Percentiles rank a stretch among this genome's conserved stretches.
phyloP scores from a whole-genome alignment of 2,113 vertebrate species.

The Barbus barbus region DNA sequence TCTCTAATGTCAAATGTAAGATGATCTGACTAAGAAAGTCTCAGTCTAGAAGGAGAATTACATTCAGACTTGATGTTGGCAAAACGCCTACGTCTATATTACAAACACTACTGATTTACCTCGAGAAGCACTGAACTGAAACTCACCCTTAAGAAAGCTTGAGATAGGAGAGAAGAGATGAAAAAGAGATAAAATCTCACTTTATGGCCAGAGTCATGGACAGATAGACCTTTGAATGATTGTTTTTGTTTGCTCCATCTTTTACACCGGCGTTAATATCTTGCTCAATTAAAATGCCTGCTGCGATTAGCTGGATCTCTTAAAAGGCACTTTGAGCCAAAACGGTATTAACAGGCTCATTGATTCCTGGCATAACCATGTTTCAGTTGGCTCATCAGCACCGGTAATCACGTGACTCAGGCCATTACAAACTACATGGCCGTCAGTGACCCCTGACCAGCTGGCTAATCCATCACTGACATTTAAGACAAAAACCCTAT shows the following conservation, averaged over 20 bases:
- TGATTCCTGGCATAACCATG: constrained; percentile 48
- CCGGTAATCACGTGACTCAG: constrained; percentile 33
- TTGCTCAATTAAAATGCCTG: constrained; percentile 47
- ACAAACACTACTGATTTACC: neutral
- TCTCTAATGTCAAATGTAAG: neutral
- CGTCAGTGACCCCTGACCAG: constrained; percentile 23
- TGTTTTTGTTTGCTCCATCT: constrained; percentile 10
- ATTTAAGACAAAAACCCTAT: constrained; percentile 24
- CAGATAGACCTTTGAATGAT: constrained; percentile 1
- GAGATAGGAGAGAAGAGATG: neutral
- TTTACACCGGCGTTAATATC: constrained; percentile 28
- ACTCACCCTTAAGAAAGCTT: neutral
- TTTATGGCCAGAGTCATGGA: neutral
- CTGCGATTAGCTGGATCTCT: constrained; percentile 45
- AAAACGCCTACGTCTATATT: neutral
- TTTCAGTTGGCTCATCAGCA: constrained; percentile 44
- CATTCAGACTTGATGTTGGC: neutral
- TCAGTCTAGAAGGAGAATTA: neutral
- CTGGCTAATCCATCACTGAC: constrained; percentile 40
- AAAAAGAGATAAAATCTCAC: neutral
- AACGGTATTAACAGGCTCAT: constrained; percentile 51
- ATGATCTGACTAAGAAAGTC: neutral
- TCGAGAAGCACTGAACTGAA: neutral
- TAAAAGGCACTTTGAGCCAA: constrained; percentile 51
- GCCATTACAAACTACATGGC: constrained; percentile 38